Base-by-base conservation (phyloP, 2,113 vertebrate genomes). In the Sphaerodactylus townsendi region DNA sequence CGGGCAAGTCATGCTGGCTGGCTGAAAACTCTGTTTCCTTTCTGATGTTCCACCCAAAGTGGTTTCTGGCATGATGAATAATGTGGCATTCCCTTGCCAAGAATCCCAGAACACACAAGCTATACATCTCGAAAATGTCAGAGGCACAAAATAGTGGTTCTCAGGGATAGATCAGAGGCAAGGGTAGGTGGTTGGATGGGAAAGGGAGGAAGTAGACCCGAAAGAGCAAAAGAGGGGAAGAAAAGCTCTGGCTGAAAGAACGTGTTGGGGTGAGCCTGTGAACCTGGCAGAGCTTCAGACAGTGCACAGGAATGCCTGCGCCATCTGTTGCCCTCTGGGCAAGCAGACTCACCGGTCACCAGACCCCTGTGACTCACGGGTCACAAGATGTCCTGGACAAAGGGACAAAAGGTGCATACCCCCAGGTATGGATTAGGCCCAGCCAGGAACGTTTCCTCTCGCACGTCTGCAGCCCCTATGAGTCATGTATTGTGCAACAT, bases 91-190 rank as follows among this genome's bases (percentile, higher is more conserved):
- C 89, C 69, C 89, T 15, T 92, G 92, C 88, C 91, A 90, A 50
- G 88, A 89, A 87, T 48, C 78, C 56, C 82, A 85, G 85, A 83
- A 85, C 70, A 80, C 91, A 82, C 44, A 28, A 83, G 74, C 91
- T 75, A 56, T 91, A 89, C 86, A 89, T 89, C 91, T 91, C 79
- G 28, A 68, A 71, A 82, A 85, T 88, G 90, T 90, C 91, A 88
- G 84, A n/a, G 80, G 75, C 41, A 1, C 89, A 50, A 65, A 77
- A 80, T 81, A 78, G 77, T 87, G 65, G 86, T 76, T 89, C 90
- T 85, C 25, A 0, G 33, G 1, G 17, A 70, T 76, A 76, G 88
- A 81, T 93, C 79, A 88, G 64, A 90, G 66, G 89, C 0, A 0
- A 68, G 86, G 90, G n/a, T n/a, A n/a, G 13, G 8, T 10, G 50